Evolutionary conservation across 2,797 vertebrate genomes (phyloP).

Genomic region (Gadopsis marmoratus): DNA sequence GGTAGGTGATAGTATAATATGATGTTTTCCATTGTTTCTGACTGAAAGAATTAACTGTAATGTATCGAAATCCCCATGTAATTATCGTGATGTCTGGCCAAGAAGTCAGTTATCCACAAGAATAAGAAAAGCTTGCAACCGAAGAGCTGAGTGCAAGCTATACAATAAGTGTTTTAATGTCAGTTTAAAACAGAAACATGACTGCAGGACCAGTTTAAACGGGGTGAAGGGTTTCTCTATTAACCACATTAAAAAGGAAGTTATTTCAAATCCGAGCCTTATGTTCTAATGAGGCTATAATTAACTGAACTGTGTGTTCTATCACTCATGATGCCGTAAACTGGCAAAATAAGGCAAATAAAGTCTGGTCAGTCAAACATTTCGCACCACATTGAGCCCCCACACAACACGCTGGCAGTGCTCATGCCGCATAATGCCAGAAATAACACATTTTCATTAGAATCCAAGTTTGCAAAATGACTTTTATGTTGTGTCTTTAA

Average conservation of each 20-base stretch:
- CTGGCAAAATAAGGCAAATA: neutral
- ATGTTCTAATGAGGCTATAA: too few relatives aligned
- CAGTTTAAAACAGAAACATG: neutral
- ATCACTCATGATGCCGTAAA: neutral
- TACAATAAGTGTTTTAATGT: neutral
- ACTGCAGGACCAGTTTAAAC: neutral
- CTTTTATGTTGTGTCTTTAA: slow-evolving; percentile 47
- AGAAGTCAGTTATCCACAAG: neutral
- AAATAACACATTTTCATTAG: slow-evolving; percentile 8
- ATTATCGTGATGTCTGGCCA: neutral
- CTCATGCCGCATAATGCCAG: neutral
- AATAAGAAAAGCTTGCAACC: neutral
- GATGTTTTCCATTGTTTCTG: neutral
- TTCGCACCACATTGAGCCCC: neutral
- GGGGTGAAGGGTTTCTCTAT: neutral
- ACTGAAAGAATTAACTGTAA: neutral
- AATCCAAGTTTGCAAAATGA: slow-evolving; percentile 26
- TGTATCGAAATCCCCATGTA: neutral
- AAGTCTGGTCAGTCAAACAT: neutral
- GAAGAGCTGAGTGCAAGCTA: too few relatives aligned
- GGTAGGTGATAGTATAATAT: neutral
- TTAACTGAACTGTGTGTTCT: neutral
- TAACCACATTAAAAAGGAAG: neutral
- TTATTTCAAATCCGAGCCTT: neutral
- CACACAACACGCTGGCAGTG: neutral